These are phyloP conservation scores for Siniperca obscura DNA, from an alignment of 2,797 vertebrate species.

Conservation along the genomic window DNA sequence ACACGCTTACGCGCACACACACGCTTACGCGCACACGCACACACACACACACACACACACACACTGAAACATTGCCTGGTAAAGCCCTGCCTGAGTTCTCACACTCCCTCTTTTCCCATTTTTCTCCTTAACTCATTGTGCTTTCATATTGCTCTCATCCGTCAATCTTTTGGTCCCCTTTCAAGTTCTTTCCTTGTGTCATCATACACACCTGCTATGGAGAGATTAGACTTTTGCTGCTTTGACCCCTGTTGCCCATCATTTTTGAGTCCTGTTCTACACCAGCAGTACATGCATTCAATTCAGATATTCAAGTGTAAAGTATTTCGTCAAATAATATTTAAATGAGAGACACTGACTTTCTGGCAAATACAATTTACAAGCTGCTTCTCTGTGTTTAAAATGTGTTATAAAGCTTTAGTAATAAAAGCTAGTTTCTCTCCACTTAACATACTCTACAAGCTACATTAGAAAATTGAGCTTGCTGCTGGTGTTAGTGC, in stretches of 20 bases:
- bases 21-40: not conserved
- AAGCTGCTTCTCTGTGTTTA: not conserved
- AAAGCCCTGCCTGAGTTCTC: slow-evolving; percentile 8
- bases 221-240: slow-evolving; percentile 13
- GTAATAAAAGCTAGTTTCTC: slow-evolving; percentile 1
- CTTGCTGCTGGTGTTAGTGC: not conserved
- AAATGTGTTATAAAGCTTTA: not conserved
- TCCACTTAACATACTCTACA: not conserved
- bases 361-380: not conserved
- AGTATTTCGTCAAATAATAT: not conserved
- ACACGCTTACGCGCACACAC: slow-evolving; percentile 6
- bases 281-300: not conserved
- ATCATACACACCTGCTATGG: slow-evolving; percentile 31
- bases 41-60: slow-evolving; percentile 18
- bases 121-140: slow-evolving; percentile 3
- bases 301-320: not conserved
- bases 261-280: not conserved
- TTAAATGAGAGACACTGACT: not conserved
- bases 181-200: slow-evolving; percentile 1
- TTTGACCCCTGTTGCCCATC: not conserved
- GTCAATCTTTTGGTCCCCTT: not conserved
- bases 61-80: not conserved
- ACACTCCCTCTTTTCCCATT: slow-evolving; percentile 13
- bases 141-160: slow-evolving; percentile 11
- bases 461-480: not conserved